These are phyloP conservation scores for Uropetala carovei DNA, from an alignment of 2,888 invertebrate genomes.

Conservation along the genomic window DNA sequence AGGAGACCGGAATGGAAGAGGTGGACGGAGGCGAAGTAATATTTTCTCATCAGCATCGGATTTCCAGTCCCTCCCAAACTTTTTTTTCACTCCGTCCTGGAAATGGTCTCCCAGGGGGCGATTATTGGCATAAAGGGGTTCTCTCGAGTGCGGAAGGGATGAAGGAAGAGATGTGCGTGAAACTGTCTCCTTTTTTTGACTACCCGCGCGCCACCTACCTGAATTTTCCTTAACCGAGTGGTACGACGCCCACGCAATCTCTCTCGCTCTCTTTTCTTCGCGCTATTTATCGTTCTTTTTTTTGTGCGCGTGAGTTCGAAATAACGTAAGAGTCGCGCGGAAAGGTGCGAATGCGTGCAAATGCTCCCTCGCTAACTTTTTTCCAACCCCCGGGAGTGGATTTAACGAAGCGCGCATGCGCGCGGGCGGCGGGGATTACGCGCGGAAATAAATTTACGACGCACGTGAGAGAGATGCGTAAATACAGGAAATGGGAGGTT, in stretches of 20 bases:
- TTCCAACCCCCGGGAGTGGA: background rate
- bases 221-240: background rate
- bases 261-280: background rate
- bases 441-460: slow-evolving; percentile 14
- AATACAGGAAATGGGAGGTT: slow-evolving; percentile 22
- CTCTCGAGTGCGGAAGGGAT: background rate
- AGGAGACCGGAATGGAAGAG: background rate
- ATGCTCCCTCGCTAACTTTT: background rate
- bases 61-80: background rate
- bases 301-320: background rate
- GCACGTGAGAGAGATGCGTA: background rate
- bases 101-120: background rate
- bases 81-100: background rate
- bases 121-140: slow-evolving; percentile 7
- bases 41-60: slow-evolving; percentile 46
- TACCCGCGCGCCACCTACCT: background rate
- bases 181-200: background rate
- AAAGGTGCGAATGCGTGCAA: background rate
- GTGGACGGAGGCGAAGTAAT: background rate
- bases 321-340: background rate
- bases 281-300: background rate
- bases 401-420: too few species aligned
- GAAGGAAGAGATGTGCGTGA: background rate
- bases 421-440: background rate
- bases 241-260: background rate